Base-by-base conservation (phyloP, 2,888 invertebrate species). In the Xestobium rufovillosum region DNA sequence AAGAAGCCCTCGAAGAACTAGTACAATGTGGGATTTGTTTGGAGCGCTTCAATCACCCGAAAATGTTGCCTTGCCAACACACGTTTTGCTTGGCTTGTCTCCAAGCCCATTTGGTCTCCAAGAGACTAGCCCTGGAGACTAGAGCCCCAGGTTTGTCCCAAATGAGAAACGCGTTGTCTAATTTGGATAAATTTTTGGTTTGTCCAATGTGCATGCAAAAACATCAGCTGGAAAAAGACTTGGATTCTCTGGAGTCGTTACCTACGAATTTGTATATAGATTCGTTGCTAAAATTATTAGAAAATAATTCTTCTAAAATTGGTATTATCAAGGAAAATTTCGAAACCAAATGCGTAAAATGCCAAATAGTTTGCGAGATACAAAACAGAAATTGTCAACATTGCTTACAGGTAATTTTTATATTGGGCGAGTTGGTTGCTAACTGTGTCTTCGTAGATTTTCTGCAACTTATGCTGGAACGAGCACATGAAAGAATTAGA, bases 191-290 rank as follows among this genome's bases (percentile, higher is more conserved):
- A n/a, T n/a, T n/a, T n/a, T 50, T 65, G 26, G 48, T 52, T 27
- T 82, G 81, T 48, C 79, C 81, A 1, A 67, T 75, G 36, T 83
- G 82, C 55, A 67, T 72, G 23, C 34, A 45, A 14, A 65, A 66
- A 2, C 61, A 62, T 14, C 61, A 66, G 14, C 65, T 73, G 44
- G 59, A 69, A 2, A 67, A 68, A 1, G 71, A 72, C 2, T 52
- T 69, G 1, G 67, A 67, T 31, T 72, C 71, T 29, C 56, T 78
- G 11, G 69, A 72, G 11, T 58, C 66, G 2, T 60, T 81, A n/a
- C 80, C 79, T n/a, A 72, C 73, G 4, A 82, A 83, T 56, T 61
- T 79, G 26, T 80, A 81, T 56, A 73, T 81, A 30, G 75, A 79
- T 48, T 75, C 75, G 1, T 60, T 82, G 25, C 63, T 81, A 2